A percentile compares a stretch with the other conserved stretches of the same genome.
These are phyloP conservation scores for Acipenser oxyrinchus DNA, from an alignment of 2,797 vertebrate species.

Conservation along the genomic window DNA sequence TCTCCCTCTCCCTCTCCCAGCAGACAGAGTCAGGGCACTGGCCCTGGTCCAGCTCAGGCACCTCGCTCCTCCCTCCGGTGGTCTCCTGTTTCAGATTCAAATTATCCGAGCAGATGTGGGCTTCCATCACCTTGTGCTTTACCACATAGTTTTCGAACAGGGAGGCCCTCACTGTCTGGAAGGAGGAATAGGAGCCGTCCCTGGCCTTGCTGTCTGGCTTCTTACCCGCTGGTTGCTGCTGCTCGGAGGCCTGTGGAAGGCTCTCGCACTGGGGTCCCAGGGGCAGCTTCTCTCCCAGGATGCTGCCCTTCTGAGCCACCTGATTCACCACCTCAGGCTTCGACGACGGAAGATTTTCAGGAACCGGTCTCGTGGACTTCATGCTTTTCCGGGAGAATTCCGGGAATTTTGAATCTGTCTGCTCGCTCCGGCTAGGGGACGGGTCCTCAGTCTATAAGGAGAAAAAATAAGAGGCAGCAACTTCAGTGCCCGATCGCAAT, in stretches of 20 bases:
- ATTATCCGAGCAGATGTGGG: conserved; percentile 2
- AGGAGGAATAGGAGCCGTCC: conserved; percentile 18
- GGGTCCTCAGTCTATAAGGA: conserved; percentile 41
- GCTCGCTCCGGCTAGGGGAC: conserved; percentile 25
- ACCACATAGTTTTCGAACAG: conserved; percentile 82
- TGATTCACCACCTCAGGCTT: not conserved
- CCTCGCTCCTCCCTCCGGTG: not conserved
- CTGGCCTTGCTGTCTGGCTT: conserved; percentile 7
- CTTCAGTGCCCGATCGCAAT: not conserved
- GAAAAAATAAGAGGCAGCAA: conserved; percentile 9
- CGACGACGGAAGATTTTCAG: conserved; percentile 24
- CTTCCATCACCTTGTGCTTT: conserved; percentile 56
- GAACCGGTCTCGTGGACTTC: conserved; percentile 13
- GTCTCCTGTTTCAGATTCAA: not conserved
- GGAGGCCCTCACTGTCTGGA: conserved; percentile 75
- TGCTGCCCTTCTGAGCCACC: conserved; percentile 22
- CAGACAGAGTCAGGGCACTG: not conserved
- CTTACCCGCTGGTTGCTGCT: not conserved
- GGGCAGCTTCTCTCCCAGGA: conserved; percentile 2
- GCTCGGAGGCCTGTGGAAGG: too few species aligned
- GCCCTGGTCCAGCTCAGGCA: conserved; percentile 19
- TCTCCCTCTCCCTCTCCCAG: too few species aligned
- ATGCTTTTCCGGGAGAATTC: not conserved
- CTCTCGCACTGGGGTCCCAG: not conserved
- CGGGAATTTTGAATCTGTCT: conserved; percentile 10